These are phyloP conservation scores for Helicoverpa zea DNA, from an alignment of 1,140 invertebrate genomes.

Conservation along the genomic window DNA sequence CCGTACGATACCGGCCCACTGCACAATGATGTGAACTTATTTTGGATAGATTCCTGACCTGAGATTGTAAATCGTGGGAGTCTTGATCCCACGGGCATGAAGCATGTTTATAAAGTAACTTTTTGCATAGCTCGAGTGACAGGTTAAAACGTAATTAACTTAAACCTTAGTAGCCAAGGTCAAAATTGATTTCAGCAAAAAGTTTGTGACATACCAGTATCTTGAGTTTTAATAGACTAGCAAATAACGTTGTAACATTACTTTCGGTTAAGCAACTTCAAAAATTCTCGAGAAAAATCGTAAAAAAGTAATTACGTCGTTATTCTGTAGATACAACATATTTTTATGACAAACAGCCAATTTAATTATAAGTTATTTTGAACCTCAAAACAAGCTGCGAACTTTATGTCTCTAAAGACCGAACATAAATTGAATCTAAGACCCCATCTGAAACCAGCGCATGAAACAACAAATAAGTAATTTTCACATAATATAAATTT, in stretches of 20 bases:
- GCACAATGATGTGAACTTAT: constrained; percentile 1
- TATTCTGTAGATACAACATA: too few species aligned
- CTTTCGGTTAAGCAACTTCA: too few species aligned
- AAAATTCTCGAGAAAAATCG: too few species aligned
- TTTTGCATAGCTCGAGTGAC: too few species aligned
- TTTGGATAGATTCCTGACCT: constrained; percentile 6
- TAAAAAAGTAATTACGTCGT: too few species aligned
- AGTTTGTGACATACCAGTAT: too few species aligned
- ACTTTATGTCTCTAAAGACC: constrained; percentile 20
- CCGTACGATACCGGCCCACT: constrained; percentile 1
- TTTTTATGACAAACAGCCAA: not conserved
- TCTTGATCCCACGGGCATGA: not conserved
- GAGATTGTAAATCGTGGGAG: constrained; percentile 17
- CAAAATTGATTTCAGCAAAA: too few species aligned
- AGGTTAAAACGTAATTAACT: too few species aligned
- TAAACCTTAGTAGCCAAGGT: too few species aligned
- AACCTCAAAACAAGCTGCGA: not conserved
- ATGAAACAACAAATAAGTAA: constrained; percentile 29
- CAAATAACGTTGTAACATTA: too few species aligned
- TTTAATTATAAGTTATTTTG: constrained; percentile 19
- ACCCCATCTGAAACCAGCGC: not conserved
- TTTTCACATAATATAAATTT: constrained; percentile 37
- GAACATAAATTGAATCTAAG: constrained; percentile 32
- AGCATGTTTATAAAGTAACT: too few species aligned
- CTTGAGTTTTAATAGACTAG: too few species aligned